Percentiles rank a stretch among this genome's conserved stretches.
phyloP scores from a whole-genome alignment of 1,140 invertebrate genomes.

The Patella vulgata region DNA sequence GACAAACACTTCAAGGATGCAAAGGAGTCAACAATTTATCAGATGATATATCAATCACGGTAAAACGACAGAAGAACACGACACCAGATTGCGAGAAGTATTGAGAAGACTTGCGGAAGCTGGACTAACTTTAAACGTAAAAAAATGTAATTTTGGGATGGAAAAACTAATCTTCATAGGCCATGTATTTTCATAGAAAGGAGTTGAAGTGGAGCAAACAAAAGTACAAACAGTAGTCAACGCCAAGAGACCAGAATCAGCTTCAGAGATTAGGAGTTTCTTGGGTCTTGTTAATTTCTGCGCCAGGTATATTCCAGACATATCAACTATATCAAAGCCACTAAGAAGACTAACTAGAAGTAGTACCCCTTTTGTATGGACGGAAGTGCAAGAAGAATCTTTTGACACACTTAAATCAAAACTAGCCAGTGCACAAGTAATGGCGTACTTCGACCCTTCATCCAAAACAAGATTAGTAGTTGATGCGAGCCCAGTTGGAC shows the following conservation, averaged over 20 bases:
- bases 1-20: conserved; percentile 27
- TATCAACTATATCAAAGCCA: conserved; percentile 28
- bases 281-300: conserved; percentile 32
- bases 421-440: neutral
- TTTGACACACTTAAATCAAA: conserved; percentile 1
- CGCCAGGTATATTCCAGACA: conserved; percentile 26
- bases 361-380: conserved; percentile 13
- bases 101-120: neutral
- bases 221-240: conserved; percentile 21
- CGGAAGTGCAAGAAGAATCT: neutral
- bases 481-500: conserved; percentile 24
- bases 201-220: conserved; percentile 12
- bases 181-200: conserved; percentile 16
- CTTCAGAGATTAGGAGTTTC: conserved; percentile 25
- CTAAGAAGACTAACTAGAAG: conserved; percentile 25
- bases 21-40: neutral
- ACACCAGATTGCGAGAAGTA: conserved; percentile 12
- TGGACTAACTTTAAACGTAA: conserved; percentile 6
- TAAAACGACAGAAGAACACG: conserved; percentile 22
- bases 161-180: conserved; percentile 18
- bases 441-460: conserved; percentile 13
- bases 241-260: conserved; percentile 18
- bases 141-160: conserved; percentile 7
- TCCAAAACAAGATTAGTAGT: conserved; percentile 11
- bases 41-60: conserved; percentile 1